Evolutionary conservation across 2,113 vertebrate species (phyloP), one percentile per base, ranked within the genome.

Genomic region (Megaptera novaeangliae): DNA sequence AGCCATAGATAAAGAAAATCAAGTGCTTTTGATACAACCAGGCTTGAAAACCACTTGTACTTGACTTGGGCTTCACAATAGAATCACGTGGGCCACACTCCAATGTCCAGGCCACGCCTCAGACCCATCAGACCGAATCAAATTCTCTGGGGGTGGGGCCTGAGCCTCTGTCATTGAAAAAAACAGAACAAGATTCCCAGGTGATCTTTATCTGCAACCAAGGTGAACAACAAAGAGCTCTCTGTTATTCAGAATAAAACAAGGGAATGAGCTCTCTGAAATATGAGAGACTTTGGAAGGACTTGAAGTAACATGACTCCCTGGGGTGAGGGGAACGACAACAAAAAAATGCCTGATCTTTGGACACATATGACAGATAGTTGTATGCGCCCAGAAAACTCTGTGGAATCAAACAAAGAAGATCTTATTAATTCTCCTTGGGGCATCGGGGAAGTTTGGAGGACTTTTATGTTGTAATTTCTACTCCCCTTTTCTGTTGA

Each of bases 111-210:
- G 8, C 29, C 55, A 17, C 8, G 31, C 11, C 36, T n/a, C 1
- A 1, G 17, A 41, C 27, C 4, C 11, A 34, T n/a, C 1, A 0
- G 17, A 36, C 27, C 1, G 2, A 72, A 41, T 12, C 25, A 46
- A 49, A 74, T 27, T 49, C 64, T 29, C 68, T 36, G 1, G 17
- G 27, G 21, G 7, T 6, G 14, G 2, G 5, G 23, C 15, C 39
- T 52, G 23, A 44, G 14, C 3, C 0, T 18, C 39, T 15, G 0
- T 69, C 68, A 2, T 46, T 78, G 27, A 92, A 49, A 92, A 49
- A 61, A 39, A 59, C 31, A 81, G 41, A 93, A 34, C 0, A 36
- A 52, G 49, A n/a, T 49, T 52, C 63, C 52, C n/a, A 27, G 29
- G 27, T 0, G 57, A 80, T 8, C 39, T 75, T 31, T 17, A 68